Base-by-base conservation (phyloP, 2,797 vertebrate species). In the Stomatorhinus walkeri region DNA sequence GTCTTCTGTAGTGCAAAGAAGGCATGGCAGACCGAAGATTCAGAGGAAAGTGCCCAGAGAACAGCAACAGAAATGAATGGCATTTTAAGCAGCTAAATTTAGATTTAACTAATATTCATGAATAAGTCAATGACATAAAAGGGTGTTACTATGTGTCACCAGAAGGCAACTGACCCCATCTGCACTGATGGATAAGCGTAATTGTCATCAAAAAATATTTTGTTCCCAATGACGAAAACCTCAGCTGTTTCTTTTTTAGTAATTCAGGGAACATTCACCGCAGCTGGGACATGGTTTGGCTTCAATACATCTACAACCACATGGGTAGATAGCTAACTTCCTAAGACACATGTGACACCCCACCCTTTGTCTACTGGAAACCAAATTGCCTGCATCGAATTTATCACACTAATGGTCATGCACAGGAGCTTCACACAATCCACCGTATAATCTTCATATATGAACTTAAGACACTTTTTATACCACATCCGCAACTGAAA, bases 91-190 rank as follows among this genome's bases (percentile, higher is more conserved):
- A 81, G n/a, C 46, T 81, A n/a, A 81, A 81, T 43, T 81, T 22
- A 46, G 19, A 81, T 81, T 81, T n/a, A 81, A 43, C 16, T 81
- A 46, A 81, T 81, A 81, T 81, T 81, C 76, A 81, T 81, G 76
- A 81, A 46, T 22, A 81, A 46, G n/a, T 81, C 36, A n/a, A 81
- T 81, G 16, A 81, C 76, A 43, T 46, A 81, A 81, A 79, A n/a
- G 76, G 76, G 40, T 81, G 76, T 19, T 81, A 43, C 76, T 46
- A 46, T 9, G 40, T 46, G 36, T 81, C 19, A 2, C 76, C 36
- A 22, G 40, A 81, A 46, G 76, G 36, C 19, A 81, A 19, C 9
- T 43, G 76, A 46, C 76, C 76, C 76, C 76, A 81, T 81, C 76
- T 81, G 76, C 40, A 81, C 16, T 81, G 76, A 40, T n/a, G 76